Evolutionary conservation across 2,113 vertebrate genomes (phyloP).

Genomic region (Climacteris rufus): DNA sequence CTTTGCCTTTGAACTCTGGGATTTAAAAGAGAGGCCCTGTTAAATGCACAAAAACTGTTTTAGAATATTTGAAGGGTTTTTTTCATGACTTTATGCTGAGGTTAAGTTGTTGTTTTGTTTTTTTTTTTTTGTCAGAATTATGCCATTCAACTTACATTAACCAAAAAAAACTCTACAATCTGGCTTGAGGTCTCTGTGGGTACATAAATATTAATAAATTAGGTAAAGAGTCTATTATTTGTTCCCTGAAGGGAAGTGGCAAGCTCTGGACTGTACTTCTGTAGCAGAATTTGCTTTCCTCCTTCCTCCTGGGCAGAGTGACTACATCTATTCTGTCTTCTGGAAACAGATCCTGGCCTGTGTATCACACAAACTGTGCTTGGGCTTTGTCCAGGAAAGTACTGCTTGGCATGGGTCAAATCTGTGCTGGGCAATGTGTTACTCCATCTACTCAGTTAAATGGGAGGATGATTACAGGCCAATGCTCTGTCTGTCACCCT

Average conservation of each 20-base stretch:
- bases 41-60: neutral
- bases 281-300: neutral
- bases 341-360: neutral
- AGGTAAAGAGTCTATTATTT: neutral
- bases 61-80: neutral
- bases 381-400: neutral
- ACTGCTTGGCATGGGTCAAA: neutral
- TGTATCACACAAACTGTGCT: neutral
- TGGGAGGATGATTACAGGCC: neutral
- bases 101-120: neutral
- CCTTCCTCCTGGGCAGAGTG: neutral
- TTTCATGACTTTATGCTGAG: neutral
- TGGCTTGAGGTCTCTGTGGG: neutral
- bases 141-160: neutral
- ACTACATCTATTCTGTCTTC: neutral
- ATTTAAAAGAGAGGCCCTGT: neutral
- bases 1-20: neutral
- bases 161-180: neutral
- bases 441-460: neutral
- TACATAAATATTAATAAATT: neutral
- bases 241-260: neutral
- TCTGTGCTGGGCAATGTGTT: neutral
- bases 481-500: neutral
- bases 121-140: neutral
- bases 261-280: neutral